Base-by-base conservation (phyloP, 2,797 vertebrate species). In the Antennarius maculatus region DNA sequence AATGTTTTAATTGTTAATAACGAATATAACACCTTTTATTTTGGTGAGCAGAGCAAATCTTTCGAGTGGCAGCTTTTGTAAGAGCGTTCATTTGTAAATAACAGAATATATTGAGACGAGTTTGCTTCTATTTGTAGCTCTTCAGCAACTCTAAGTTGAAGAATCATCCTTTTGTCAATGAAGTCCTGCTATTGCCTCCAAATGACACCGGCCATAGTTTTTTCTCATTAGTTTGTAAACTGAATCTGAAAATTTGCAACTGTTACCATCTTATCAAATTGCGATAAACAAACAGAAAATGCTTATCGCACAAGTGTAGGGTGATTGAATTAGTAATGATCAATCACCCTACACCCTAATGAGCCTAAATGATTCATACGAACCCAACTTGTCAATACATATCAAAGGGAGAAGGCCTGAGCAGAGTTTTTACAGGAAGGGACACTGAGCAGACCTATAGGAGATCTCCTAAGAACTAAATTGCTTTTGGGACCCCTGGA, bases 1-100 rank as follows among this genome's bases (percentile, higher is more conserved):
- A 79, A 63, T 61, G 59, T 83, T 85, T 90, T 87, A 88, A 92
- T 81, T 88, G 77, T 92, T 91, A 86, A 91, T 91, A 74, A 65
- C 52, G 43, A 64, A 91, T 86, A 94, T 37, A 46, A 69, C 52
- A 47, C 63, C 31, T 63, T 61, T 39, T 29, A 52, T 34, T 61
- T 60, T 61, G 27, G 23, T 48, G 16, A 43, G 29, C 55, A 37
- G 17, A 55, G 13, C 27, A 14, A 23, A 79, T 70, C 0, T 72
- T 45, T 47, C 31, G 29, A 16, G 12, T 57, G 39, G 51, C n/a
- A 29, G 4, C 50, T 62, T 56, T 62, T 60, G 1, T 64, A 47
- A 58, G n/a, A 28, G 13, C 14, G 8, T 11, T 61, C 0, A 55
- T 57, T 43, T 17, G 0, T 66, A 48, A 59, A 43, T 47, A 18